These are phyloP conservation scores for Drosophila rhopaloa DNA, from an alignment of 1,140 invertebrate species.

Conservation along the genomic window DNA sequence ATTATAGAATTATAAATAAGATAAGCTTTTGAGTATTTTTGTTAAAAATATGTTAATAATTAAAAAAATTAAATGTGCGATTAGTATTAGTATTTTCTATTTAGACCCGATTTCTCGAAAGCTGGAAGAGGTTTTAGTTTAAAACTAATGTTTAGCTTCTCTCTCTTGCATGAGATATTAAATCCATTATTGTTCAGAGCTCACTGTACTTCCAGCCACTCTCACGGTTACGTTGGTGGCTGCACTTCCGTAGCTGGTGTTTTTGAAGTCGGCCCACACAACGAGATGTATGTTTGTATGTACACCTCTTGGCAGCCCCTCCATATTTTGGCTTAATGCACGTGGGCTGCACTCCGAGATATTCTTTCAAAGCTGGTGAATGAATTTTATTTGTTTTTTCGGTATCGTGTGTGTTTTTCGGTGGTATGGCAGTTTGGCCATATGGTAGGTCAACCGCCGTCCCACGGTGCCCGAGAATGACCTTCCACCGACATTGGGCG, in stretches of 20 bases:
- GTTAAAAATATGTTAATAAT: too few species aligned
- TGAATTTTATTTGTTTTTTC: constrained; percentile 22
- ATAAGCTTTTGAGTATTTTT: too few species aligned
- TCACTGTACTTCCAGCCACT: too few species aligned
- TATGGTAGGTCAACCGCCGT: constrained; percentile 41
- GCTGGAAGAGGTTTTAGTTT: too few species aligned
- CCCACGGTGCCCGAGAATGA: constrained; percentile 24
- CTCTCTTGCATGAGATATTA: too few species aligned
- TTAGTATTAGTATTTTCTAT: too few species aligned
- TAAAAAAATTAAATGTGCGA: too few species aligned
- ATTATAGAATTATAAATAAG: too few species aligned
- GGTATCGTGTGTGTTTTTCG: constrained; percentile 5
- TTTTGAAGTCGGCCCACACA: constrained; percentile 36
- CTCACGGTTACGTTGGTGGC: constrained; percentile 49
- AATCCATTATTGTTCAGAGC: too few species aligned
- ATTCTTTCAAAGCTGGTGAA: constrained; percentile 19
- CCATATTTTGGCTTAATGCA: constrained; percentile 36
- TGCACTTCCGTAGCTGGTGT: constrained; percentile 63
- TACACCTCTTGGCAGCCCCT: background rate
- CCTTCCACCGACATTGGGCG: constrained; percentile 62
- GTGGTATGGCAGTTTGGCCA: constrained; percentile 36
- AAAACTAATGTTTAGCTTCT: too few species aligned
- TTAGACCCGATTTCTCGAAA: too few species aligned
- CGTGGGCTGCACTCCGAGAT: constrained; percentile 60
- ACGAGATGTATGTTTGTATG: background rate